Evolutionary conservation across 2,113 vertebrate genomes (phyloP).

Genomic region (Plecturocebus donacophilus): DNA sequence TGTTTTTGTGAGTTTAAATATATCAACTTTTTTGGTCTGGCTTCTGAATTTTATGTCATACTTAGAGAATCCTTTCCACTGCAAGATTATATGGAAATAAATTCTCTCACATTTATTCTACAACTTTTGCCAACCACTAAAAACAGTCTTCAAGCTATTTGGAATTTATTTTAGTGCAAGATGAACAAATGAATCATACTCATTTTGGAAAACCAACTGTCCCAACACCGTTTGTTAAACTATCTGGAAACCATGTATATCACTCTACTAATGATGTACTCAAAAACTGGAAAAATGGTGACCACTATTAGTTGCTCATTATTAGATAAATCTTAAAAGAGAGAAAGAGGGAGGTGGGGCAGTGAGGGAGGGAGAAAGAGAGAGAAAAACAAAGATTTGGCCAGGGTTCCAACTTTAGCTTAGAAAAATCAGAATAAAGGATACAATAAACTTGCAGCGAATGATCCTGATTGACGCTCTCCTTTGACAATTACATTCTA

Average conservation of each 20-base stretch:
- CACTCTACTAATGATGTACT: conserved; percentile 20
- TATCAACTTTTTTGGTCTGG: conserved; percentile 19
- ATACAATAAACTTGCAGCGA: neutral
- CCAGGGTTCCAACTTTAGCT: neutral
- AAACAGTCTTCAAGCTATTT: conserved; percentile 50
- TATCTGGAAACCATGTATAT: conserved; percentile 37
- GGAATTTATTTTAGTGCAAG: conserved; percentile 48
- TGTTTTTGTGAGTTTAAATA: neutral
- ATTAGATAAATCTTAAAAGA: conserved; percentile 28
- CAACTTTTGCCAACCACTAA: conserved; percentile 17
- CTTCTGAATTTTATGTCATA: conserved; percentile 41
- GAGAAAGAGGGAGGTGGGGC: neutral
- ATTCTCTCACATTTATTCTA: neutral
- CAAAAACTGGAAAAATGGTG: conserved; percentile 43
- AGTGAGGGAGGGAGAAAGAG: neutral
- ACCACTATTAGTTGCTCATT: neutral
- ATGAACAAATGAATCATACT: conserved; percentile 28
- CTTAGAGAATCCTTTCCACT: neutral
- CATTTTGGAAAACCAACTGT: conserved; percentile 48
- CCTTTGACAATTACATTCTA: neutral
- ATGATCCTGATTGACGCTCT: neutral
- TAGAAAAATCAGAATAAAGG: neutral
- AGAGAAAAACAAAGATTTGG: neutral
- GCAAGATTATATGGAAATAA: neutral
- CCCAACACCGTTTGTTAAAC: conserved; percentile 50